Percentiles rank a stretch among this genome's conserved stretches.
Evolutionary conservation across 2,113 vertebrate species (phyloP).

Genomic region (Nestor notabilis): DNA sequence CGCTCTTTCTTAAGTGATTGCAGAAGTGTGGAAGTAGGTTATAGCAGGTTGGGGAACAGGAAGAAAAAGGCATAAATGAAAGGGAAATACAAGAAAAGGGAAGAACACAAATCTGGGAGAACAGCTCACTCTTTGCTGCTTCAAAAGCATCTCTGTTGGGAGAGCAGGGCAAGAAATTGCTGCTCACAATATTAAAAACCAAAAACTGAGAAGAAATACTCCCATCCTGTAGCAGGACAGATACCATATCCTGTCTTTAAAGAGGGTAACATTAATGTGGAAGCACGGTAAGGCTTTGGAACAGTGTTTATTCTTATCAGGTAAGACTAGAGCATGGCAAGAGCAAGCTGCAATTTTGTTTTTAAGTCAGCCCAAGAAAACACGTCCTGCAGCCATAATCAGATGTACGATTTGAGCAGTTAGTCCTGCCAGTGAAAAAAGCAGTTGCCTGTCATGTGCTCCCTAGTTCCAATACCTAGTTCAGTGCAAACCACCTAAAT

Average conservation of each 20-base stretch:
- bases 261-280: not conserved
- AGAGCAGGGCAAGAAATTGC: not conserved
- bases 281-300: not conserved
- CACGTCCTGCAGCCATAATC: not conserved
- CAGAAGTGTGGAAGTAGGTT: not conserved
- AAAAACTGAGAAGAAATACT: not conserved
- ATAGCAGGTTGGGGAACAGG: not conserved
- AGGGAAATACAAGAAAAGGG: not conserved
- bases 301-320: not conserved
- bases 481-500: not conserved
- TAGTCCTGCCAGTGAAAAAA: not conserved
- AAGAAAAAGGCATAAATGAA: not conserved
- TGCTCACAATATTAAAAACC: not conserved
- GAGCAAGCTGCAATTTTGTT: not conserved
- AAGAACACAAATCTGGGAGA: not conserved
- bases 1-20: not conserved
- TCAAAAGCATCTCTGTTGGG: not conserved
- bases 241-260: not conserved
- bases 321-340: not conserved
- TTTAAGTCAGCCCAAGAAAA: not conserved
- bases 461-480: not conserved
- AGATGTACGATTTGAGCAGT: not conserved
- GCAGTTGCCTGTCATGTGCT: not conserved
- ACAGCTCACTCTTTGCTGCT: not conserved
- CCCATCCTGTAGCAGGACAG: not conserved